phyloP scores from a whole-genome alignment of 2,797 vertebrate genomes.

The Spinibarbus caldwelli region DNA sequence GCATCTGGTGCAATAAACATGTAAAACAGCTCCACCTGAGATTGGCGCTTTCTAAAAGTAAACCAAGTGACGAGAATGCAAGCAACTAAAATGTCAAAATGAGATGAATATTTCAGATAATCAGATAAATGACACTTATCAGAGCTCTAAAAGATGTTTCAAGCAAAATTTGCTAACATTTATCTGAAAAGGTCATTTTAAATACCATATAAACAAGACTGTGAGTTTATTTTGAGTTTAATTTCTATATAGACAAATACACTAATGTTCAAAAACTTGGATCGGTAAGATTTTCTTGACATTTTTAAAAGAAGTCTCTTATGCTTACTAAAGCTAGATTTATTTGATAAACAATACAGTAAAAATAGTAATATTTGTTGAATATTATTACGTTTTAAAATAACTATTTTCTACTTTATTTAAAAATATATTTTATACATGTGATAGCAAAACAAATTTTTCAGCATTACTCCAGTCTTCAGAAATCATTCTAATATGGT shows the following conservation, averaged over 20 bases:
- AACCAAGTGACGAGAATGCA: not conserved
- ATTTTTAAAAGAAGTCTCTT: not conserved
- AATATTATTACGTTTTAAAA: not conserved
- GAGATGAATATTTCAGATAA: not conserved
- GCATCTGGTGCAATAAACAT: slow-evolving; percentile 33
- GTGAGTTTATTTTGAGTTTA: not conserved
- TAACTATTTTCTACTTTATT: not conserved
- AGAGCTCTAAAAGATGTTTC: not conserved
- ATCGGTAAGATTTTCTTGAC: not conserved
- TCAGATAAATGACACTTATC: slow-evolving; percentile 3
- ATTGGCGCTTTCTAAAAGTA: not conserved
- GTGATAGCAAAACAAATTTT: not conserved
- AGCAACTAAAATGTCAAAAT: slow-evolving; percentile 25
- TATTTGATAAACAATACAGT: not conserved
- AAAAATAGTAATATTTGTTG: not conserved
- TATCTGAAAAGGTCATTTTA: slow-evolving; percentile 14
- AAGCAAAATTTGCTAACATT: not conserved
- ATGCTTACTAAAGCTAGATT: not conserved
- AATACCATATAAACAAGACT: not conserved
- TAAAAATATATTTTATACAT: not conserved
- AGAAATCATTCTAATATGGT: not conserved
- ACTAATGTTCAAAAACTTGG: not conserved
- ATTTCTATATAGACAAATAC: not conserved
- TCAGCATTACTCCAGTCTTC: not conserved
- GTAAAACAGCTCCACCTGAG: slow-evolving; percentile 3